Percentiles rank a stretch among this genome's conserved stretches.
Evolutionary conservation across 1,140 invertebrate species (phyloP).

Genomic region (Formica selysi): DNA sequence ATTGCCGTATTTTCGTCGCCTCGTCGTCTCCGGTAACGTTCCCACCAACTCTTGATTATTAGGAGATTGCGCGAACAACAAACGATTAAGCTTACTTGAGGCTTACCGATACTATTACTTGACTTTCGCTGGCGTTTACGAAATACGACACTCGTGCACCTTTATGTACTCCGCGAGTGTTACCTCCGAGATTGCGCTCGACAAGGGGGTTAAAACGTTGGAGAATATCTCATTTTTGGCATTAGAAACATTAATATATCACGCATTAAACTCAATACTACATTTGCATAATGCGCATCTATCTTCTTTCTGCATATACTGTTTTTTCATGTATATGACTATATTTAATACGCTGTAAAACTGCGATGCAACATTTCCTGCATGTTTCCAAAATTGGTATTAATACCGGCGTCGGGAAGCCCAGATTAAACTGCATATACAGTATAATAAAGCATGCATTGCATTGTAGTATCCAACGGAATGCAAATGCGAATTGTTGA

Average conservation of each 20-base stretch:
- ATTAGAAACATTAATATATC: neutral
- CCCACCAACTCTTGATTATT: neutral
- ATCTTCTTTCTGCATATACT: neutral
- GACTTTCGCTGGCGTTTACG: neutral
- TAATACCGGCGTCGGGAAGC: neutral
- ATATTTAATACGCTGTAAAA: neutral
- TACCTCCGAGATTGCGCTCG: too few relatives aligned
- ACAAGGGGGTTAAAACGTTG: neutral
- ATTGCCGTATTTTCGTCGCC: neutral
- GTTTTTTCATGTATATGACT: neutral
- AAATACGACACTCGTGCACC: neutral
- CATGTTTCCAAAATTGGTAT: neutral
- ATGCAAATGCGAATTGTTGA: conserved; percentile 8
- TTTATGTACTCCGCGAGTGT: neutral
- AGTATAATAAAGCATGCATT: neutral
- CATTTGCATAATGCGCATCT: too few relatives aligned
- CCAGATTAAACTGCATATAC: conserved; percentile 1
- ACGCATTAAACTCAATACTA: neutral
- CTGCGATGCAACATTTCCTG: neutral
- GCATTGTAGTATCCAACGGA: neutral
- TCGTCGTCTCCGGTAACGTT: neutral
- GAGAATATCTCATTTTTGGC: neutral
- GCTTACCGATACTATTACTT: neutral
- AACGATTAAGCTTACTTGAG: conserved; percentile 9
- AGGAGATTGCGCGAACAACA: neutral